A percentile compares a stretch with the other conserved stretches of the same genome.
Conservation (phyloP, 2,888 invertebrate species). For the Meteorus cinctellus region DNA sequence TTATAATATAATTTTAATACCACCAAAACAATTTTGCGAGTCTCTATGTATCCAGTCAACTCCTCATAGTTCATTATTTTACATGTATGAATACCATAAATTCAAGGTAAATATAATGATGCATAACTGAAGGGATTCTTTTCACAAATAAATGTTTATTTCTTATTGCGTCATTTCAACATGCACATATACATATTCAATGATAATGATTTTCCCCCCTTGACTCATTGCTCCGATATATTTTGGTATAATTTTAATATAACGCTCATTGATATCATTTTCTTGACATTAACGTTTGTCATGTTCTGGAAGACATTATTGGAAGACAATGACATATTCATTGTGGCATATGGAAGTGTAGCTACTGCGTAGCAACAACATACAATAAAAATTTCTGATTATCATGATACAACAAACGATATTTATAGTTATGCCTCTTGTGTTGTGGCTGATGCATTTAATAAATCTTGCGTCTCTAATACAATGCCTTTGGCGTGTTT, state of each 20-base stretch:
- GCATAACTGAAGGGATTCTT: no score
- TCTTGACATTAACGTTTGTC: conserved; percentile 31
- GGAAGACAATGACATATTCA: conserved; percentile 40
- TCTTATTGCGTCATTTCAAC: conserved; percentile 27
- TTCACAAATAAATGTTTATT: conserved; percentile 27
- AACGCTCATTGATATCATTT: conserved; percentile 44
- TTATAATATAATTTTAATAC: conserved; percentile 28
- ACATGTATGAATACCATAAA: conserved; percentile 28
- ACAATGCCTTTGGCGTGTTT: not conserved
- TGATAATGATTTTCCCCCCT: conserved; percentile 37
- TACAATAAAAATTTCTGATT: not conserved
- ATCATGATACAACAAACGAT: not conserved
- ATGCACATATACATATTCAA: conserved; percentile 40
- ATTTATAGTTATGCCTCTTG: not conserved
- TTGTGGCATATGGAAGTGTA: conserved; percentile 18
- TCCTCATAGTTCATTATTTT: conserved; percentile 42
- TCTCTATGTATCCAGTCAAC: no score
- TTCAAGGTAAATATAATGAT: no score
- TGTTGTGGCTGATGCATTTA: not conserved
- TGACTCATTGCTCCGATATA: conserved; percentile 51
- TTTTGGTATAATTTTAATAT: conserved; percentile 22
- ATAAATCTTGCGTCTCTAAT: not conserved
- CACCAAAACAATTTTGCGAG: not conserved
- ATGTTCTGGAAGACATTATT: conserved; percentile 44
- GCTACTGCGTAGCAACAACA: conserved; percentile 4